Evolutionary conservation across 2,113 vertebrate species (phyloP).

Genomic region (Stigmatopora nigra): DNA sequence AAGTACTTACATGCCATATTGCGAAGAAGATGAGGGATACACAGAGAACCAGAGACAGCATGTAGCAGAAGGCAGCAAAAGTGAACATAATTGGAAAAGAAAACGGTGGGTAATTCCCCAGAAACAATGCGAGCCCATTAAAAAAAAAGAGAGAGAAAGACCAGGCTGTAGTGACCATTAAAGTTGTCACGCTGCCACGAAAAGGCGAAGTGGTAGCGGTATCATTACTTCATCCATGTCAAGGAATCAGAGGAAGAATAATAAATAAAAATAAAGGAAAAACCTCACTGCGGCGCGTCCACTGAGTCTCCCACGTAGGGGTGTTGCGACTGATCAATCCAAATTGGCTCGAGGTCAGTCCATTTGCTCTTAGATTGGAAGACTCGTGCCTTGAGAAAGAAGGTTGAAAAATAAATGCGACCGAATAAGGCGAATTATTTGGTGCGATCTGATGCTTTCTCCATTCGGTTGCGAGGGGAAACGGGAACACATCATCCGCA

Average conservation of each 20-base stretch:
- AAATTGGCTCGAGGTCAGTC: constrained; percentile 30
- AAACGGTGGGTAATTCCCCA: constrained; percentile 49
- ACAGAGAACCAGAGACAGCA: constrained; percentile 92
- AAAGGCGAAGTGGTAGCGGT: constrained; percentile 31
- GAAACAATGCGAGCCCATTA: constrained; percentile 39
- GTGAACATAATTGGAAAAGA: constrained; percentile 76
- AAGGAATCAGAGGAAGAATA: constrained; percentile 8
- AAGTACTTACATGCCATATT: constrained; percentile 92
- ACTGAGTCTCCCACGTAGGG: constrained; percentile 9
- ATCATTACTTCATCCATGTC: constrained; percentile 43
- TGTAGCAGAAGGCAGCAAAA: constrained; percentile 96
- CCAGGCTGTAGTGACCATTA: constrained; percentile 7
- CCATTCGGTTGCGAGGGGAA: constrained; percentile 31
- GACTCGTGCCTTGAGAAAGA: not conserved
- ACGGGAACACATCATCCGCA: not conserved
- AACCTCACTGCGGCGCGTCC: constrained; percentile 18
- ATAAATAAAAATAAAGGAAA: constrained; percentile 5
- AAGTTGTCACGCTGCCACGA: constrained; percentile 54
- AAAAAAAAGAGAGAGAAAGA: constrained; percentile 33
- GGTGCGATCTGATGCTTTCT: constrained; percentile 23
- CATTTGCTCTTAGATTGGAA: not conserved
- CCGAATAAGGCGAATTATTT: not conserved
- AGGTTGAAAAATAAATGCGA: not conserved
- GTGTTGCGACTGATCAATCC: constrained; percentile 15
- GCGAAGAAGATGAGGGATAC: constrained; percentile 95